Conservation (phyloP, 1,140 invertebrate species). For the Drosophila guanche region DNA sequence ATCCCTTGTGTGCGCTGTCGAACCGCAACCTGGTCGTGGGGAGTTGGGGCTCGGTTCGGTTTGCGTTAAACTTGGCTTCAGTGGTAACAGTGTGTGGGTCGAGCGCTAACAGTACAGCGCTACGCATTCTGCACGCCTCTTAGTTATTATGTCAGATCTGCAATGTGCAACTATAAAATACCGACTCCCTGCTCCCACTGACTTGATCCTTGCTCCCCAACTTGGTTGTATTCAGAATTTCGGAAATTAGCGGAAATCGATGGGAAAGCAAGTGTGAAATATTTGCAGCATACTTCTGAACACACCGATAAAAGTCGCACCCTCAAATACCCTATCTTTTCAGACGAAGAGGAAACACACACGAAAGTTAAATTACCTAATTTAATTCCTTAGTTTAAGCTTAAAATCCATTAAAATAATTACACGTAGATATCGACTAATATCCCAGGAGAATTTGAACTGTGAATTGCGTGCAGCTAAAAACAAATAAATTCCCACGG, state of each 20-base stretch:
- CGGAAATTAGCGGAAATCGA: too few species aligned
- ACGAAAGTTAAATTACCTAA: slow-evolving; percentile 13
- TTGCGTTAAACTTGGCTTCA: slow-evolving; percentile 7
- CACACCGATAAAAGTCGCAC: too few species aligned
- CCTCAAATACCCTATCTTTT: too few species aligned
- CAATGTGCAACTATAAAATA: slow-evolving; percentile 83
- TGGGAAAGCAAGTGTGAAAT: too few species aligned
- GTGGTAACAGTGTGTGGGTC: slow-evolving; percentile 48
- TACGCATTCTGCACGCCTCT: slow-evolving; percentile 77
- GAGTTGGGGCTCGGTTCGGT: neutral
- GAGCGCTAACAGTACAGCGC: slow-evolving; percentile 57
- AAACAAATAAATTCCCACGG: slow-evolving; percentile 25
- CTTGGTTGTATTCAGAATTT: too few species aligned
- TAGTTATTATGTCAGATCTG: slow-evolving; percentile 83
- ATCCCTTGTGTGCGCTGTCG: too few species aligned
- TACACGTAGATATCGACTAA: slow-evolving; percentile 47
- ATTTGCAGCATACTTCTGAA: too few species aligned
- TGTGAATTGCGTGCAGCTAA: slow-evolving; percentile 23
- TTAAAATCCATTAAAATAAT: slow-evolving; percentile 44
- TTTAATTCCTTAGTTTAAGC: slow-evolving; percentile 32
- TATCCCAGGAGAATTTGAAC: slow-evolving; percentile 70
- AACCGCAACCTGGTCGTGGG: too few species aligned
- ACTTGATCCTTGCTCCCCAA: too few species aligned
- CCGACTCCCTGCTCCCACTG: too few species aligned
- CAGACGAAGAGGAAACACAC: neutral